Conservation (phyloP, 2,797 vertebrate genomes). For the Sebastes paucispinis region DNA sequence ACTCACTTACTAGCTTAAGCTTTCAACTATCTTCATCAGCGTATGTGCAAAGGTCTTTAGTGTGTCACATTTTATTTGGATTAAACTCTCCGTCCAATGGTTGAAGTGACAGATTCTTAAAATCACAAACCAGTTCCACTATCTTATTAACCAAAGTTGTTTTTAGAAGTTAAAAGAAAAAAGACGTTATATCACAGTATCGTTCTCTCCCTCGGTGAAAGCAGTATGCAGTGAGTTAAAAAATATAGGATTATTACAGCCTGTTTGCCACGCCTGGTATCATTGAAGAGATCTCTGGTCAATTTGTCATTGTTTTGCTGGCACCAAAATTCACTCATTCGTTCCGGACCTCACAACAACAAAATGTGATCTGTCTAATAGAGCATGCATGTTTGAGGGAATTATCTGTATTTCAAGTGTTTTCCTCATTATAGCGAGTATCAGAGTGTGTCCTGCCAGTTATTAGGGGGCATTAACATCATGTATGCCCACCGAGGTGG, state of each 20-base stretch:
- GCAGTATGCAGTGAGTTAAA: background rate
- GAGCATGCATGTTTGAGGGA: constrained; percentile 43
- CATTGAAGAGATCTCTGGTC: constrained; percentile 20
- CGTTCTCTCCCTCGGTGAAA: background rate
- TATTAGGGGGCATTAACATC: constrained; percentile 72
- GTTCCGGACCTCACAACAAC: constrained; percentile 37
- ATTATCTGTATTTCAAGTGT: constrained; percentile 61
- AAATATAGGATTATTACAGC: constrained; percentile 4
- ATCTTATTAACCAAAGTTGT: background rate
- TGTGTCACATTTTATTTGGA: background rate
- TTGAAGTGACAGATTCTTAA: background rate
- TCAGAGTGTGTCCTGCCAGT: constrained; percentile 47
- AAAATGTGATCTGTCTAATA: constrained; percentile 53
- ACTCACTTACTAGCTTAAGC: too few species aligned
- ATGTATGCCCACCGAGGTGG: constrained; percentile 51
- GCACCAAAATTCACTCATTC: constrained; percentile 39
- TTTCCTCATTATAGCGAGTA: constrained; percentile 58
- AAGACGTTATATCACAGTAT: background rate
- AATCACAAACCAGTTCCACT: background rate
- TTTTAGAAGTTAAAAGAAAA: background rate
- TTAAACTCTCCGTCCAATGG: background rate
- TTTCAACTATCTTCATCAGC: too few species aligned
- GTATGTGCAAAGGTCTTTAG: background rate
- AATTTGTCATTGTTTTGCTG: constrained; percentile 28
- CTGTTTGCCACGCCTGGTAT: constrained; percentile 33